These are phyloP conservation scores for Gouania willdenowi DNA, from an alignment of 2,797 vertebrate genomes.

Conservation along the genomic window DNA sequence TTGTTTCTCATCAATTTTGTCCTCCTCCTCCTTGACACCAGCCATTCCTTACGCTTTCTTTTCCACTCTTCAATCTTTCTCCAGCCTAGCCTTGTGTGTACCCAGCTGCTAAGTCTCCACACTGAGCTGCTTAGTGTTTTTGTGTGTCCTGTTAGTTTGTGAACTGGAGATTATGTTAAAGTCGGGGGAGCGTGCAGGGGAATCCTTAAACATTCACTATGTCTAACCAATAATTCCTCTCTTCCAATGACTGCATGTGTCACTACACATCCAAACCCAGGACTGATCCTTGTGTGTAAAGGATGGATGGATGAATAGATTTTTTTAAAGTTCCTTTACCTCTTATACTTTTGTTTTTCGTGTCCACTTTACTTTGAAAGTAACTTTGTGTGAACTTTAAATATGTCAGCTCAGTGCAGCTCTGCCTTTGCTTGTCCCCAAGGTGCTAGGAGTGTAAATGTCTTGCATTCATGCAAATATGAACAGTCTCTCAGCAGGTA, in stretches of 20 bases:
- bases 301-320: neutral
- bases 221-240: slow-evolving; percentile 33
- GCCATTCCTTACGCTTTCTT: slow-evolving; percentile 7
- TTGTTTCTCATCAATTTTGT: slow-evolving; percentile 36
- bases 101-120: slow-evolving; percentile 6
- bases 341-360: slow-evolving; percentile 13
- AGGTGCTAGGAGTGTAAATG: slow-evolving; percentile 17
- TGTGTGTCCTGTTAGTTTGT: slow-evolving; percentile 19
- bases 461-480: slow-evolving; percentile 31
- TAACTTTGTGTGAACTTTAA: slow-evolving; percentile 26
- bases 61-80: slow-evolving; percentile 20
- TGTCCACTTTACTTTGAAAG: slow-evolving; percentile 8
- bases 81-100: slow-evolving; percentile 16
- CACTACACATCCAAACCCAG: slow-evolving; percentile 16
- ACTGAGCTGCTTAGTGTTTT: slow-evolving; percentile 5
- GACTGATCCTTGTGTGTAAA: slow-evolving; percentile 32
- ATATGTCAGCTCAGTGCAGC: slow-evolving; percentile 5
- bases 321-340: slow-evolving; percentile 10
- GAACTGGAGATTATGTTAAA: slow-evolving; percentile 49
- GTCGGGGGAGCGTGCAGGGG: slow-evolving; percentile 46
- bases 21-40: slow-evolving; percentile 1
- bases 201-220: slow-evolving; percentile 46
- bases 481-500: slow-evolving; percentile 29
- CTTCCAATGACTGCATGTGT: slow-evolving; percentile 20
- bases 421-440: slow-evolving; percentile 23